These are phyloP conservation scores for Augiades crinisus DNA, from an alignment of 2,888 invertebrate species.

Conservation along the genomic window DNA sequence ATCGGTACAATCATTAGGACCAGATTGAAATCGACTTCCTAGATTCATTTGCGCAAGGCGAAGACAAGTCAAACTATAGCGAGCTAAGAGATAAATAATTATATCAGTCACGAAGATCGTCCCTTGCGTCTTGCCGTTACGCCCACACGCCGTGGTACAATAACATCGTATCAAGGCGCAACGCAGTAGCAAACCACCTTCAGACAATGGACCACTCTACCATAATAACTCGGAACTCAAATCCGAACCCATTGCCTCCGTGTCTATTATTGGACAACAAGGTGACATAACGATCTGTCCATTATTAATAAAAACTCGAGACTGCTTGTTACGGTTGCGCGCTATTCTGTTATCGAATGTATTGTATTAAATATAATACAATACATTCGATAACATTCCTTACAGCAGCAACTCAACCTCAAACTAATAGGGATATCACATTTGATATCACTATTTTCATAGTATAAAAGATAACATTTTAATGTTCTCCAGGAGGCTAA, in stretches of 20 bases:
- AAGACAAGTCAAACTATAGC: too few relatives aligned
- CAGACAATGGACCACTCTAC: slow-evolving; percentile 63
- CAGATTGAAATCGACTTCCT: too few relatives aligned
- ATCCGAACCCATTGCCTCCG: slow-evolving; percentile 36
- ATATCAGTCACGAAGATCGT: not conserved
- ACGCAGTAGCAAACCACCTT: slow-evolving; percentile 60
- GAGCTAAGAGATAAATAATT: too few relatives aligned
- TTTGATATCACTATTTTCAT: too few relatives aligned
- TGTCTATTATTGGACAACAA: slow-evolving; percentile 54
- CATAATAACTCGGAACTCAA: slow-evolving; percentile 41
- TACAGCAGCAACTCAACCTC: too few relatives aligned
- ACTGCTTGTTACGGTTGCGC: slow-evolving; percentile 2
- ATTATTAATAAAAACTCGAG: slow-evolving; percentile 32
- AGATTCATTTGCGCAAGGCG: too few relatives aligned
- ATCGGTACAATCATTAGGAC: too few relatives aligned
- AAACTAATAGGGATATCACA: too few relatives aligned
- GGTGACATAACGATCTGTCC: slow-evolving; percentile 52
- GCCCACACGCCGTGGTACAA: slow-evolving; percentile 57
- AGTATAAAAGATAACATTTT: too few relatives aligned
- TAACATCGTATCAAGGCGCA: slow-evolving; percentile 52
- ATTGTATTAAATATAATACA: too few relatives aligned
- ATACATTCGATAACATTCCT: too few relatives aligned
- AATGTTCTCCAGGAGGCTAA: too few relatives aligned
- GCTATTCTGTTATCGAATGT: slow-evolving; percentile 2
- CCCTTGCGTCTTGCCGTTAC: slow-evolving; percentile 37